Evolutionary conservation across 2,113 vertebrate species (phyloP).

Genomic region (Dryoscopus gambensis): DNA sequence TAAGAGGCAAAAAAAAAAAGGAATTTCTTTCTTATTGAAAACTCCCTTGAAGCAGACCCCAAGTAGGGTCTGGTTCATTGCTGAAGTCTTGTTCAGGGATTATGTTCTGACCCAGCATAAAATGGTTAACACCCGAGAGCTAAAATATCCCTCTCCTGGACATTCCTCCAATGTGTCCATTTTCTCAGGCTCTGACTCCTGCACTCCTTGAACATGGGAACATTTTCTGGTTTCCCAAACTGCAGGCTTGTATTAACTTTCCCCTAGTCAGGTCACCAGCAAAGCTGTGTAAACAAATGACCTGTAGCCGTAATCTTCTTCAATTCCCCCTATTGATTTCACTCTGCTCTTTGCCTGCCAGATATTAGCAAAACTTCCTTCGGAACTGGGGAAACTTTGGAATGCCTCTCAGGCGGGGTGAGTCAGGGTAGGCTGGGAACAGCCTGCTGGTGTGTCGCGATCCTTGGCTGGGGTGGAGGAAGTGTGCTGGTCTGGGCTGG

Average conservation of each 20-base stretch:
- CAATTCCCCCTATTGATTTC: constrained; percentile 36
- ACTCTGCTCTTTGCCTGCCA: not conserved
- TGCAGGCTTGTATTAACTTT: constrained; percentile 21
- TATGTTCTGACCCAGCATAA: not conserved
- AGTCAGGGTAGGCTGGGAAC: not conserved
- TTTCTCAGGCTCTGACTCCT: not conserved
- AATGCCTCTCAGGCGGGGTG: not conserved
- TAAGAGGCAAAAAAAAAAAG: not conserved
- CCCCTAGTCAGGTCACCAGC: not conserved
- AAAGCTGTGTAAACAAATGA: constrained; percentile 63
- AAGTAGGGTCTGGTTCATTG: not conserved
- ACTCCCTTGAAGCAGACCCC: not conserved
- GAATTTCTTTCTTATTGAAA: not conserved
- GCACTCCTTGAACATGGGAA: not conserved
- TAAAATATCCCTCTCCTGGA: not conserved
- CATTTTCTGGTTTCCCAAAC: constrained; percentile 29
- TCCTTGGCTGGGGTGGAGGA: not conserved
- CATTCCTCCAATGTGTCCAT: not conserved
- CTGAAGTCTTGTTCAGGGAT: not conserved
- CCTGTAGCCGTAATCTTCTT: constrained; percentile 39
- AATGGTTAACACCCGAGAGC: not conserved
- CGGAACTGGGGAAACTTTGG: not conserved
- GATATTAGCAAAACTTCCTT: not conserved
- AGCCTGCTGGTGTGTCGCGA: not conserved
- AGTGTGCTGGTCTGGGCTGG: not conserved